Conservation (phyloP, 2,888 invertebrate genomes). For the Heliconius ethilla region DNA sequence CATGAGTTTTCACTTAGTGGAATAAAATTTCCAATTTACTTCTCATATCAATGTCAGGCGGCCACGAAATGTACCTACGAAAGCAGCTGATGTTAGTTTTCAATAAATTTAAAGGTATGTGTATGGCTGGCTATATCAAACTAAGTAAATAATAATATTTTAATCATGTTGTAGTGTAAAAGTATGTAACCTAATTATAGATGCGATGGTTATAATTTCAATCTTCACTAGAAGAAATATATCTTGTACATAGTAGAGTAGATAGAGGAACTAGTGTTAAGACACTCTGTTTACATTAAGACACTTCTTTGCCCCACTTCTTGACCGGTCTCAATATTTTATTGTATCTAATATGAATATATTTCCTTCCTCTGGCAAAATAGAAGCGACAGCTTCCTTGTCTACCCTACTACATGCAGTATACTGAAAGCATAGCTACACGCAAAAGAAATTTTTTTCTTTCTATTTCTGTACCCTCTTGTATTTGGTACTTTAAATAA, state of each 20-base stretch:
- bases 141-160: background rate
- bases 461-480: too few relatives aligned
- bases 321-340: too few relatives aligned
- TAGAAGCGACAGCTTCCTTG: too few relatives aligned
- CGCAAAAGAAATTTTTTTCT: too few relatives aligned
- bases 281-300: background rate
- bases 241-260: background rate
- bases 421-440: too few relatives aligned
- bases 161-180: background rate
- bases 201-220: too few relatives aligned
- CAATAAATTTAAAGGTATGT: background rate
- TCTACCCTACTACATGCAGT: too few relatives aligned
- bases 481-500: background rate
- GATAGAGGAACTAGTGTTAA: background rate
- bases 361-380: too few relatives aligned
- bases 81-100: constrained; percentile 18
- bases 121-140: background rate
- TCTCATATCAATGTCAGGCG: constrained; percentile 23
- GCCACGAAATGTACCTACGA: background rate
- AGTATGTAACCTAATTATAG: too few relatives aligned
- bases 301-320: too few relatives aligned
- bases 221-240: too few relatives aligned
- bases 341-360: too few relatives aligned
- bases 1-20: background rate
- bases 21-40: constrained; percentile 20